Evolutionary conservation across 1,140 invertebrate species (phyloP), one percentile per base, ranked within the genome.

Genomic region (Calephelis nemesis): DNA sequence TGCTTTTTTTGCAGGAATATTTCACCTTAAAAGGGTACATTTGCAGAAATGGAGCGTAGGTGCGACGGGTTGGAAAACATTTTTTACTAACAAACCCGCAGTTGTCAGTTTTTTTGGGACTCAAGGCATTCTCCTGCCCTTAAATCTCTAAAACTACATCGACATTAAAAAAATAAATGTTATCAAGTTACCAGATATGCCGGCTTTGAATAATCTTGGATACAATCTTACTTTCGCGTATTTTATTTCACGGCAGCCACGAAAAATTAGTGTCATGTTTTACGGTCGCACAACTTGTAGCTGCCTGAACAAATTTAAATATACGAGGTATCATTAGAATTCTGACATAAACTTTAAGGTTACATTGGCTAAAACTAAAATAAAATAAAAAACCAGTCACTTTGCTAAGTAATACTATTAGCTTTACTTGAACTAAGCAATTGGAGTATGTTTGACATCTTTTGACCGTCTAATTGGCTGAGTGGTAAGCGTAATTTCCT

Each of bases 31-130:
- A 77, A 79, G 78, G 74, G 75, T 76, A 74, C 72, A 78, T 62
- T 74, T 70, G 63, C 65, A 72, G 71, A 74, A 76, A 73, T 64
- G 47, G 47, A 65, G 49, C 66, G 66, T 64, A 58, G 67, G 68
- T 48, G 65, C 63, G 65, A 64, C 64, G 64, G 54, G 68, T 64
- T 58, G 68, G 64, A 71, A 72, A 67, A 63, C 52, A 45, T 73
- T 78, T 74, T 74, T 79, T 74, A 71, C 58, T 66, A 45, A 63
- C 9, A 40, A 75, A 79, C 63, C 47, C 49, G 64, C 79, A 81
- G 78, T 82, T 82, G 82, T 75, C 70, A 42, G 49, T 71, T 84
- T 84, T 83, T 84, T 82, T 60, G 45, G 13, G 60, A 65, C 74
- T 71, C 67, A 58, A 72, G 48, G 69, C 78, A 78, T 75, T 72